These are phyloP conservation scores for Rhinella marina DNA, from an alignment of 2,797 vertebrate species.

Conservation along the genomic window DNA sequence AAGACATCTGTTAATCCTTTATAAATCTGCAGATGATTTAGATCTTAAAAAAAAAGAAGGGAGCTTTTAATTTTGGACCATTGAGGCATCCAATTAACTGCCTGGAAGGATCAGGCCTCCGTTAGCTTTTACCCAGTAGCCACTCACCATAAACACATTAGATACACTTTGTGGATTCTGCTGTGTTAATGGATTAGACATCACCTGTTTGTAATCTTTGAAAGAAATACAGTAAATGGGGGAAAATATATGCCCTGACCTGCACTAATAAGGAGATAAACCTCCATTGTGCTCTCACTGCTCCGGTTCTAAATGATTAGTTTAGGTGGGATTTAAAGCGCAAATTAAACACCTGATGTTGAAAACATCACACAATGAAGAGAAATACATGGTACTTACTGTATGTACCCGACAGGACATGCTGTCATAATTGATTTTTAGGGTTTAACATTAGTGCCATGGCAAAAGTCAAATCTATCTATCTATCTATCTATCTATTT, in stretches of 20 bases:
- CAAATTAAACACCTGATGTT: slow-evolving; percentile 59
- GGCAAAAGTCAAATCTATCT: not conserved
- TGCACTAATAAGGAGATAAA: slow-evolving; percentile 59
- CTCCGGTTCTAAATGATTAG: slow-evolving; percentile 59
- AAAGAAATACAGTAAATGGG: slow-evolving; percentile 61
- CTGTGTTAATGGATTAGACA: slow-evolving; percentile 62
- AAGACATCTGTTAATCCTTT: slow-evolving; percentile 33
- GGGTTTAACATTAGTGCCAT: not conserved
- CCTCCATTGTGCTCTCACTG: slow-evolving; percentile 47
- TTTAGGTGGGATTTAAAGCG: slow-evolving; percentile 51
- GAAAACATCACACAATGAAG: slow-evolving; percentile 11
- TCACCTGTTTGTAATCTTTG: slow-evolving; percentile 61
- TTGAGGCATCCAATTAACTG: slow-evolving; percentile 66
- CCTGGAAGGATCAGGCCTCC: slow-evolving; percentile 66
- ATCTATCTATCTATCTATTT: not conserved
- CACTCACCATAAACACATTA: slow-evolving; percentile 62
- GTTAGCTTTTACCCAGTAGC: slow-evolving; percentile 53
- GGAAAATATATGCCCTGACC: slow-evolving; percentile 53
- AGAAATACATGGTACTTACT: slow-evolving; percentile 6
- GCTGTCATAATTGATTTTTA: not conserved
- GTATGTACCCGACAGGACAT: not conserved
- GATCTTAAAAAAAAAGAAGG: slow-evolving; percentile 55
- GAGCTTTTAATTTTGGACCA: slow-evolving; percentile 61
- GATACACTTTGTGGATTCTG: slow-evolving; percentile 58
- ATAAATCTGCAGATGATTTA: slow-evolving; percentile 55